Conservation (phyloP, 1,140 invertebrate species). For the Macrotrachela quadricornifera region DNA sequence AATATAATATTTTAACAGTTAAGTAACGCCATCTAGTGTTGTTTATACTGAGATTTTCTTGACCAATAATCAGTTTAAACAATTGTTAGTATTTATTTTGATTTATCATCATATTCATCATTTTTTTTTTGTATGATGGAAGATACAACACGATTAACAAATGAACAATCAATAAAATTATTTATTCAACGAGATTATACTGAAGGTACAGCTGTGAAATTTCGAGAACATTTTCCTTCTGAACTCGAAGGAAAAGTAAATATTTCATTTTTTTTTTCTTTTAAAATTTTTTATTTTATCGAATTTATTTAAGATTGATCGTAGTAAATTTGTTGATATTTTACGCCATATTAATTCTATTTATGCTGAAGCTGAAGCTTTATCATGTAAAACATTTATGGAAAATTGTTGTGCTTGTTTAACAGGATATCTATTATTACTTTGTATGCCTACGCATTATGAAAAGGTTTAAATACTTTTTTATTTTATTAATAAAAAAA, state of each 20-base stretch:
- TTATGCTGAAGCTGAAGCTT: slow-evolving; percentile 76
- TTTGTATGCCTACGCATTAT: slow-evolving; percentile 81
- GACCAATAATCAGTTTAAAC: too few species aligned
- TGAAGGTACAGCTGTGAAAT: slow-evolving; percentile 82
- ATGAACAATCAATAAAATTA: slow-evolving; percentile 33
- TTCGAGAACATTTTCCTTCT: slow-evolving; percentile 71
- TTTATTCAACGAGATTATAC: slow-evolving; percentile 91
- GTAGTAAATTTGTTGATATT: slow-evolving; percentile 66
- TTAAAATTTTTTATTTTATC: slow-evolving; percentile 8
- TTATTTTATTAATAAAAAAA: background rate
- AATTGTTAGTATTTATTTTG: too few species aligned
- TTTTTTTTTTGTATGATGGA: too few species aligned
- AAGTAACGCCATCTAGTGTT: too few species aligned
- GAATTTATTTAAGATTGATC: slow-evolving; percentile 48
- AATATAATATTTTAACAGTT: too few species aligned
- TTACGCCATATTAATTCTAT: slow-evolving; percentile 73
- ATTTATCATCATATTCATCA: too few species aligned
- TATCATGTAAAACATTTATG: slow-evolving; percentile 74
- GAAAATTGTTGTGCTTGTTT: slow-evolving; percentile 85
- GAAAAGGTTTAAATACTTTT: slow-evolving; percentile 45
- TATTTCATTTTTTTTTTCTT: slow-evolving; percentile 13
- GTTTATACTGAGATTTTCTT: too few species aligned
- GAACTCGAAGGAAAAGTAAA: slow-evolving; percentile 71
- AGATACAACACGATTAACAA: too few species aligned
- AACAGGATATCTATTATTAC: slow-evolving; percentile 81